Base-by-base conservation (phyloP, 2,113 vertebrate genomes). In the Melospiza georgiana region DNA sequence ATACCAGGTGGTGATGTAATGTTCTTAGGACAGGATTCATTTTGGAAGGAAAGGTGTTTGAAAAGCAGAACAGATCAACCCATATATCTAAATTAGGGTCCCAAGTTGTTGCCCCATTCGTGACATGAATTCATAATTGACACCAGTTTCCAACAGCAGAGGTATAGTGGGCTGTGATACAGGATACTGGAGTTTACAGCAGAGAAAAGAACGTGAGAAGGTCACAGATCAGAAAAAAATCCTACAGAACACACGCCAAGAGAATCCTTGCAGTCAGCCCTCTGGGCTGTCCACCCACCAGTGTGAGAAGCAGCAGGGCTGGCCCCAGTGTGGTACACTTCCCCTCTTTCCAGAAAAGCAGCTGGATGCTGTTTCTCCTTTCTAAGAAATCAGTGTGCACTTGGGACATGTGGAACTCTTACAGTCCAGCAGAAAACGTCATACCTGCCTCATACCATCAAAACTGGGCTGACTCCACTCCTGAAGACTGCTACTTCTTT, bases 351-450 rank as follows among this genome's bases (percentile, higher is more conserved):
- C 76, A 91, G 59, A 83, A 59, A 62, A 67, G 41, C 79, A 94
- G 79, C 82, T 95, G 90, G 75, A 89, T 2, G 10, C 48, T 59
- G 33, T 51, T 89, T 74, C 55, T 85, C 67, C 39, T 0, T 94
- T 94, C 68, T 84, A 88, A 68, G 90, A 96, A 96, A 86, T 35
- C 59, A n/a, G 30, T 31, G 39, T 58, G 11, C 66, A 77, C 24
- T 69, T 74, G 75, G 65, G 90, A 90, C 82, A 67, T 6, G 0
- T 62, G 72, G 33, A 87, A 46, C 19, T 6, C 11, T 77, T 21
- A 8, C 30, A 62, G 43, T 87, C 90, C 82, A 93, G 79, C 89
- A 52, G 24, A 93, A 44, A 77, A 78, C 4, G 14, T 95, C 91
- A 74, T 74, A 90, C 79, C 79, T 95, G 35, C 72, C 12, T 83